Evolutionary conservation across 2,888 invertebrate species (phyloP).

Genomic region (Spodoptera picta): DNA sequence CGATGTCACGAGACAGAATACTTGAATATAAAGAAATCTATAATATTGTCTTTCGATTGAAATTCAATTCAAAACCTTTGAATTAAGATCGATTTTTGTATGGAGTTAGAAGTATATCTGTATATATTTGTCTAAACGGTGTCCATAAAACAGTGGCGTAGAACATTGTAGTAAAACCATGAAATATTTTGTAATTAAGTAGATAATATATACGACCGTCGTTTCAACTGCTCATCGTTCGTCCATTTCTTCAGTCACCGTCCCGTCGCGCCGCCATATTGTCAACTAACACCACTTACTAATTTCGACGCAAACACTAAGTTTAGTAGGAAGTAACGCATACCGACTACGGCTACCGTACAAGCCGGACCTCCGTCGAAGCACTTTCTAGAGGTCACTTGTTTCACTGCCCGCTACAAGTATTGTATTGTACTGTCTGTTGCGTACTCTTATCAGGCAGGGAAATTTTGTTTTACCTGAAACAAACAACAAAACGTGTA

Average conservation of each 20-base stretch:
- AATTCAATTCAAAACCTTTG: too few species aligned
- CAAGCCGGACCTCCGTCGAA: constrained; percentile 78
- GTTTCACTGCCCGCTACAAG: constrained; percentile 56
- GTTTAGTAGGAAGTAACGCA: constrained; percentile 80
- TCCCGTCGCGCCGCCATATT: constrained; percentile 21
- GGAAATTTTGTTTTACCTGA: constrained; percentile 65
- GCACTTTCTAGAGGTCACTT: constrained; percentile 83
- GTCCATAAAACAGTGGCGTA: too few species aligned
- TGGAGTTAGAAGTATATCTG: neutral
- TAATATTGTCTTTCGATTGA: neutral
- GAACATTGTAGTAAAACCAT: too few species aligned
- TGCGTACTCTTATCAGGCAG: constrained; percentile 61
- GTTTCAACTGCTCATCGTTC: neutral
- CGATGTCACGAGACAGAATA: constrained; percentile 9
- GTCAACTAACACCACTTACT: constrained; percentile 26
- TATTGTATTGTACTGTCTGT: constrained; percentile 55
- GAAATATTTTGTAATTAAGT: too few species aligned
- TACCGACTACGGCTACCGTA: constrained; percentile 54
- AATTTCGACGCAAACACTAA: constrained; percentile 59
- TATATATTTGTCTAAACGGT: too few species aligned
- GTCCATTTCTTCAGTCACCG: neutral
- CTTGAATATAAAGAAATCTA: neutral
- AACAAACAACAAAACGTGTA: constrained; percentile 20
- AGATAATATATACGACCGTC: too few species aligned
- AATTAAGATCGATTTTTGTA: too few species aligned